Percentiles rank a stretch among this genome's conserved stretches.
phyloP scores from a whole-genome alignment of 1,140 invertebrate species.

The Platyscapa corneri region DNA sequence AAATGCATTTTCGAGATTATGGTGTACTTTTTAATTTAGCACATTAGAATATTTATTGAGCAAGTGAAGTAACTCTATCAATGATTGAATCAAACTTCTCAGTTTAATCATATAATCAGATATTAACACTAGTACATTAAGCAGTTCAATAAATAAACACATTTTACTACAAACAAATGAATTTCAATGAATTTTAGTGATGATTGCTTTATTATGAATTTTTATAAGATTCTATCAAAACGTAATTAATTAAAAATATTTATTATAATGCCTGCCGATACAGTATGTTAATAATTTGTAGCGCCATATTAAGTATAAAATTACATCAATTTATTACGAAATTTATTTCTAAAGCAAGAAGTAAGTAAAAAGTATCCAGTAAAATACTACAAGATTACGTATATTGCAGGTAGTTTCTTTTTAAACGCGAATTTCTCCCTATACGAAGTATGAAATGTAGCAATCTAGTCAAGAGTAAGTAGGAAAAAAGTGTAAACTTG shows the following conservation, averaged over 20 bases:
- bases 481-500: too few species aligned
- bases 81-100: too few species aligned
- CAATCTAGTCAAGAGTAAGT: background rate
- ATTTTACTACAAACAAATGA: background rate
- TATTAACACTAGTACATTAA: too few species aligned
- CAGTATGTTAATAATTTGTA: conserved; percentile 2
- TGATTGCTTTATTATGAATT: background rate
- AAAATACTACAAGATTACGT: background rate
- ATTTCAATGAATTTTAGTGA: background rate
- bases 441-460: too few species aligned
- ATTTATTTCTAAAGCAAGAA: background rate
- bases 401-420: background rate
- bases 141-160: too few species aligned
- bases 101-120: too few species aligned
- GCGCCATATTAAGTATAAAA: background rate
- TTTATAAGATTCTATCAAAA: background rate
- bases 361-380: background rate
- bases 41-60: too few species aligned
- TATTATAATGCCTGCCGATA: background rate
- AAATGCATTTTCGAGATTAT: too few species aligned
- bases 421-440: background rate
- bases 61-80: too few species aligned
- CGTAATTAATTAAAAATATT: background rate
- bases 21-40: too few species aligned
- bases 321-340: background rate